Base-by-base conservation (phyloP, 2,113 vertebrate species). In the Gavialis gangeticus region DNA sequence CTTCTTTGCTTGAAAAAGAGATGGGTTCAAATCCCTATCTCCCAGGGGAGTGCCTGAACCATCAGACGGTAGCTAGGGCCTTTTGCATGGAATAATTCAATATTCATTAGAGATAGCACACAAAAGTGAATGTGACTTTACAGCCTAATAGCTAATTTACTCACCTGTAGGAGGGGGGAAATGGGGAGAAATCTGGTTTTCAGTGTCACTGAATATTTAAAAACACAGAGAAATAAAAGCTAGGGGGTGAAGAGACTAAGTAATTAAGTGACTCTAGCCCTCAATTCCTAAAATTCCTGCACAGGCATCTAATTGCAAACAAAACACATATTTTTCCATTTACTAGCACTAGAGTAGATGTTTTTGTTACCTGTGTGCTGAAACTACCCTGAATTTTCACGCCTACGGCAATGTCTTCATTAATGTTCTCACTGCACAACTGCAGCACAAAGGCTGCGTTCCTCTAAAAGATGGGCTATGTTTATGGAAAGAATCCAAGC, bases 401-500 rank as follows among this genome's bases (percentile, higher is more conserved):
- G 75, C 30, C 67, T 19, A 1, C 71, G 55, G 11, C 76, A 80
- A 37, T 82, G 57, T 73, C 90, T 77, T 37, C 83, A 62, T 75
- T 59, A 82, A 82, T 78, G 82, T 75, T 95, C n/a, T 76, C 87
- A 22, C 71, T 83, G 60, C 64, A 87, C 16, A 16, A 73, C 12
- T 73, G 21, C 12, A 79, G 14, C 64, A 79, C 78, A 95, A 88
- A 93, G 19, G 57, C 57, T 82, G 82, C 92, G 75, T 56, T 89
- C 84, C 84, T 94, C 10, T 89, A 84, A 92, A 94, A 46, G 34
- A n/a, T 89, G 75, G 77, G 28, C 4, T 69, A 93, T 75, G 87
- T 58, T 46, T 16, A 4, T 88, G 94, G 90, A 97, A 95, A 84
- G n/a, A 78, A 92, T 92, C 93, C 95, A 94, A 91, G 66, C 90